Evolutionary conservation across 2,797 vertebrate genomes (phyloP), one percentile per base, ranked within the genome.

Genomic region (Melopsittacus undulatus): DNA sequence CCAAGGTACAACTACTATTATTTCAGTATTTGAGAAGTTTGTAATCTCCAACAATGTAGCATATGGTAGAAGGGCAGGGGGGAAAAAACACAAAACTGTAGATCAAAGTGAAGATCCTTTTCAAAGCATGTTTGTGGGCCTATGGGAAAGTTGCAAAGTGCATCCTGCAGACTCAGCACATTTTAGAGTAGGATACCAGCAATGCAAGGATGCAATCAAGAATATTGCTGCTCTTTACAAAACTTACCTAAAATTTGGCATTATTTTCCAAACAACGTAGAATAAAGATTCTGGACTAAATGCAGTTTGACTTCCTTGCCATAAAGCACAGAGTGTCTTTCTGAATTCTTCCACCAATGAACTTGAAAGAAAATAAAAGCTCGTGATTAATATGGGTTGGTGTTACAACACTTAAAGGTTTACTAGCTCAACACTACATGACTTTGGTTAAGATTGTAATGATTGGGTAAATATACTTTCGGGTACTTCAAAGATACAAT

Each of bases 191-290:
- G 52, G 21, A 84, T 20, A 80, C 11, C 66, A 90, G 56, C 67
- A 74, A 54, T 13, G 59, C 14, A 32, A 61, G 43, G 32, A 11
- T 62, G 64, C 42, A 78, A 48, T 83, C 77, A 77, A 51, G 63
- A 84, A 42, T 42, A 23, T 0, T 30, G 24, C 23, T 34, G 27
- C 49, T 87, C 17, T 51, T 21, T 17, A 46, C 42, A 64, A 77
- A 73, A 89, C 93, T 96, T 98, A 99, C 99, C 99, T 99, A 98
- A 99, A 99, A 98, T 99, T 99, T 90, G 99, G 99, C 99, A 99
- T 99, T 97, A 99, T 99, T 98, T 99, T 99, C 99, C 99, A 99
- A 97, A 99, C 98, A 68, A 99, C 99, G 4, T 99, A 99, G 97
- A 99, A 99, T 73, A 99, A 97, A 67, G 99, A 99, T 94, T 99